These are phyloP conservation scores for Anguilla marmorata DNA, from an alignment of 2,797 vertebrate species.

Conservation along the genomic window DNA sequence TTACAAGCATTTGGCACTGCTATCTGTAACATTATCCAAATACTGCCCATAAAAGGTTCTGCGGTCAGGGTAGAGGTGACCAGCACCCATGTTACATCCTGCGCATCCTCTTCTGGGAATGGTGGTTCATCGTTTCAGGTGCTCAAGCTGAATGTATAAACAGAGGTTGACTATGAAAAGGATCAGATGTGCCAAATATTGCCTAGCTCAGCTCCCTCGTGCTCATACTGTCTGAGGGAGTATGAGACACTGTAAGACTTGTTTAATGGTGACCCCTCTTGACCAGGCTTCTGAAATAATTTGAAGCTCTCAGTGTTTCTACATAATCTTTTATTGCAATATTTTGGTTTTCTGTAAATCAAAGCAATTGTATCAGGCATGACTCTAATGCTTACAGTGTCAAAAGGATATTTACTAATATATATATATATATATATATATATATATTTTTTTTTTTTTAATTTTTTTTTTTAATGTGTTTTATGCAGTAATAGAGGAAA, in stretches of 20 bases:
- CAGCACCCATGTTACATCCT: background rate
- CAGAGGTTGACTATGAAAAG: background rate
- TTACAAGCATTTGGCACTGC: too few relatives aligned
- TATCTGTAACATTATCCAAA: too few relatives aligned
- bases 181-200: background rate
- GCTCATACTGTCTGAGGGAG: background rate
- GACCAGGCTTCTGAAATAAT: background rate
- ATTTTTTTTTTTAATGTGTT: too few relatives aligned
- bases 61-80: background rate
- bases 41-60: background rate
- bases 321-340: background rate
- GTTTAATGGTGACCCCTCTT: background rate
- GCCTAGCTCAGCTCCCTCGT: background rate
- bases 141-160: background rate
- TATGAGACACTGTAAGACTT: background rate
- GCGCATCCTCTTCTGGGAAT: background rate
- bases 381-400: background rate
- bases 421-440: too few relatives aligned
- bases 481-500: too few relatives aligned
- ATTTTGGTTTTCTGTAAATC: background rate
- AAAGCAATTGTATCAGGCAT: background rate
- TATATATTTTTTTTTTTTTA: too few relatives aligned
- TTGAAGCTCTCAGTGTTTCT: background rate
- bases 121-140: background rate
- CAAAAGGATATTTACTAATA: too few relatives aligned